Percentiles rank a stretch among this genome's conserved stretches.
Conservation (phyloP, 2,113 vertebrate species). For the Mesitornis unicolor region DNA sequence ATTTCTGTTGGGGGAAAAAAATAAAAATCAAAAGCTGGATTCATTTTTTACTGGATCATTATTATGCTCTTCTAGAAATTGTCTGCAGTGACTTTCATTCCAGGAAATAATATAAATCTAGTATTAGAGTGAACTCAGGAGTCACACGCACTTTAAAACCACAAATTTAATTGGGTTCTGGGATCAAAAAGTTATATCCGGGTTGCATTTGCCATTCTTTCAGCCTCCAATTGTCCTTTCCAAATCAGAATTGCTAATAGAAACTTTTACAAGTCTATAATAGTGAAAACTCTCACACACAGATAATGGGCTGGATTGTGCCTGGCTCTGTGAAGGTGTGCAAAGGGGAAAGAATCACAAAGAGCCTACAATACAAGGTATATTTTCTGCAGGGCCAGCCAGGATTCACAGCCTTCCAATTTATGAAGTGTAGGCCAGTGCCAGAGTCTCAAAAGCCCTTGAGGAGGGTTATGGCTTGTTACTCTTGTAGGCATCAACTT, state of each 20-base stretch:
- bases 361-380: background rate
- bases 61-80: constrained; percentile 61
- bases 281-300: background rate
- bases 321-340: background rate
- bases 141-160: constrained; percentile 27
- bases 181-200: constrained; percentile 54
- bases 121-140: constrained; percentile 49
- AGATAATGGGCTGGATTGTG: constrained; percentile 32
- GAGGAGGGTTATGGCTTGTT: background rate
- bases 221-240: constrained; percentile 43
- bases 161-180: constrained; percentile 63
- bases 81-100: constrained; percentile 57
- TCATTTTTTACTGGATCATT: constrained; percentile 59
- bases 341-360: background rate
- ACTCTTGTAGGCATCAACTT: background rate
- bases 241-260: constrained; percentile 58
- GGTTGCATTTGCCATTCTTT: constrained; percentile 54
- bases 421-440: background rate
- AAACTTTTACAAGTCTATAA: constrained; percentile 30
- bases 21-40: constrained; percentile 19
- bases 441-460: background rate
- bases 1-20: background rate
- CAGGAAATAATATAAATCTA: constrained; percentile 63
- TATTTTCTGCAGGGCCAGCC: background rate
- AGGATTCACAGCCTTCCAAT: constrained; percentile 2